Base-by-base conservation (phyloP, 2,113 vertebrate species). In the Phalacrocorax brasilianus region DNA sequence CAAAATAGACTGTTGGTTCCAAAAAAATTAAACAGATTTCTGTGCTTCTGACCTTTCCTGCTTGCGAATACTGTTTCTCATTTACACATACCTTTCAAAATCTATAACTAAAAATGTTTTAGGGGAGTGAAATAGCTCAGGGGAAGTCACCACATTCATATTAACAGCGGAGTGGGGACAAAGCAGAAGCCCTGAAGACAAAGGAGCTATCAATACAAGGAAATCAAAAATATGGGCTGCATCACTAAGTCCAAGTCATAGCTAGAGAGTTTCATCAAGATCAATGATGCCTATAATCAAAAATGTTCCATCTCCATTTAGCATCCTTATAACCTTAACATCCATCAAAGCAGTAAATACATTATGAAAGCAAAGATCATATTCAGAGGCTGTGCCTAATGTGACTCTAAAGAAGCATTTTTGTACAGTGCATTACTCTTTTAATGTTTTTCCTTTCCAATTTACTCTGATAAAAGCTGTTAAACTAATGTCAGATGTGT, bases 381-480 rank as follows among this genome's bases (percentile, higher is more conserved):
- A 90, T 58, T 88, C 28, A 30, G 77, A 91, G 15, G 15, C 20
- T 85, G 18, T 80, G 80, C 20, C 52, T 91, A 93, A 92, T 35
- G 49, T 49, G 74, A 81, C 33, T 91, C 62, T 95, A 81, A 95
- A 96, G 76, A 87, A 91, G 47, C 18, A 45, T 87, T 96, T 91
- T 90, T 88, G 61, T 30, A 42, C 44, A 30, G 8, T 73, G 65
- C 81, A 94, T 95, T 89, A 88, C 67, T 88, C 76, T 84, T 87
- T 89, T 89, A 93, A 95, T 96, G 83, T 82, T 88, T 90, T 79
- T 74, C 21, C 67, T 89, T 97, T 96, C 71, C 74, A 97, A 74
- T 97, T 95, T 96, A 80, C 87, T 90, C 78, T 85, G 35, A 74
- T 52, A 91, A 70, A 95, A 94, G 88, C 79, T 92, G 91, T 95